phyloP scores from a whole-genome alignment of 2,113 vertebrate genomes.

The Halichoerus grypus region DNA sequence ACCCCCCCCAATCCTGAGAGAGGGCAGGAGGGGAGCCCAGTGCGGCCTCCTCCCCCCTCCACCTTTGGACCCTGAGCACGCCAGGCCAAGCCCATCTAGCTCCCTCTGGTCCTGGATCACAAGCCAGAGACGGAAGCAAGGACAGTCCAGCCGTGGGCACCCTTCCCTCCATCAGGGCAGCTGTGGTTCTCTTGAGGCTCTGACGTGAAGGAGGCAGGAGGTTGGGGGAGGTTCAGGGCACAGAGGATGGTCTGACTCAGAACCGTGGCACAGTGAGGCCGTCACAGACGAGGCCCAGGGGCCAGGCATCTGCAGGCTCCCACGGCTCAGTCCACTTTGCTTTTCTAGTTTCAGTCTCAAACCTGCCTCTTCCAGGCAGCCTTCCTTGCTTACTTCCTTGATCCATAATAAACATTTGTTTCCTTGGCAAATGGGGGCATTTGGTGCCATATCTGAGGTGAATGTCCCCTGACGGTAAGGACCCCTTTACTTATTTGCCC shows the following conservation, averaged over 20 bases:
- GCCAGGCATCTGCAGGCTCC: fast-evolving
- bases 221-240: not conserved
- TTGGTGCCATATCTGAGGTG: not conserved
- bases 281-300: fast-evolving
- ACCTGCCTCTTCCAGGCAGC: not conserved
- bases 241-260: fast-evolving
- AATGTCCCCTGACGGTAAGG: fast-evolving
- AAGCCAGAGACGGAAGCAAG: fast-evolving
- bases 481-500: not conserved
- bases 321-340: fast-evolving
- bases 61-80: fast-evolving
- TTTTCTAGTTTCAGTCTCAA: not conserved
- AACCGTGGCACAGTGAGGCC: fast-evolving
- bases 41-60: not conserved
- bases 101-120: not conserved
- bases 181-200: fast-evolving
- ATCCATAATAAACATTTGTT: too few species aligned
- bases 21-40: fast-evolving
- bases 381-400: not conserved
- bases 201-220: not conserved
- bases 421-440: not conserved
- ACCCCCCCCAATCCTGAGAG: fast-evolving
- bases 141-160: fast-evolving
- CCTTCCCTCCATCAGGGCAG: fast-evolving
- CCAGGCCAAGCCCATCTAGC: not conserved